These are phyloP conservation scores for Acleris sparsana DNA, from an alignment of 2,888 invertebrate genomes.

Conservation along the genomic window DNA sequence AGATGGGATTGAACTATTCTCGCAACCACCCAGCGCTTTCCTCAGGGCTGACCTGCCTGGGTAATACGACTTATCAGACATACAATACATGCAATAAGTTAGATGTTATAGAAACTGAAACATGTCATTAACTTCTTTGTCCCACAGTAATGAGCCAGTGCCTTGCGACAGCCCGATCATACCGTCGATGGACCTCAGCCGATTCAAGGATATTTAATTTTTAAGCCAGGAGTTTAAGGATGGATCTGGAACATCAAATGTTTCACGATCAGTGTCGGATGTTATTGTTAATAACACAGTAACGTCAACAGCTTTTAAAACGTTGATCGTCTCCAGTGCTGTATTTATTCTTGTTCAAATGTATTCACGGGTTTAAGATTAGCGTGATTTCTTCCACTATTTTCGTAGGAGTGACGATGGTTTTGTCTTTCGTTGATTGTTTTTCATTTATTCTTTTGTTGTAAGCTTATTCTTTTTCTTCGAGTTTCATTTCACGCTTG, in stretches of 20 bases:
- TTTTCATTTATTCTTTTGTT: slow-evolving; percentile 30
- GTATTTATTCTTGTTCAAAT: slow-evolving; percentile 19
- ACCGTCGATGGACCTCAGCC: slow-evolving; percentile 84
- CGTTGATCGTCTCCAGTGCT: slow-evolving; percentile 33
- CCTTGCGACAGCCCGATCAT: slow-evolving; percentile 84
- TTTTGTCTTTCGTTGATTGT: slow-evolving; percentile 13
- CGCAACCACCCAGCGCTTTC: slow-evolving; percentile 84
- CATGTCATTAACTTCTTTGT: slow-evolving; percentile 9
- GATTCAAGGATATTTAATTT: slow-evolving; percentile 80
- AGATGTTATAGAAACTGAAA: no score
- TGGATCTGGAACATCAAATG: slow-evolving; percentile 42
- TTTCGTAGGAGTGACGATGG: slow-evolving; percentile 11
- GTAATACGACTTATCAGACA: slow-evolving; percentile 60
- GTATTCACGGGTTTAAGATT: slow-evolving; percentile 1
- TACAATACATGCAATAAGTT: no score
- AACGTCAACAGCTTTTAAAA: not conserved
- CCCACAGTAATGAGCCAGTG: slow-evolving; percentile 80
- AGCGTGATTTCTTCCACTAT: slow-evolving; percentile 20
- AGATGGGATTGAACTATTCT: slow-evolving; percentile 84
- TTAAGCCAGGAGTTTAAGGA: slow-evolving; percentile 27
- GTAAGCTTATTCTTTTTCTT: slow-evolving; percentile 29
- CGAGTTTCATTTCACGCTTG: slow-evolving; percentile 29
- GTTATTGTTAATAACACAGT: not conserved
- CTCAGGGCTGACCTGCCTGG: slow-evolving; percentile 82
- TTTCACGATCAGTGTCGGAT: slow-evolving; percentile 37